Base-by-base conservation (phyloP, 2,113 vertebrate species). In the Marmota flaviventris region DNA sequence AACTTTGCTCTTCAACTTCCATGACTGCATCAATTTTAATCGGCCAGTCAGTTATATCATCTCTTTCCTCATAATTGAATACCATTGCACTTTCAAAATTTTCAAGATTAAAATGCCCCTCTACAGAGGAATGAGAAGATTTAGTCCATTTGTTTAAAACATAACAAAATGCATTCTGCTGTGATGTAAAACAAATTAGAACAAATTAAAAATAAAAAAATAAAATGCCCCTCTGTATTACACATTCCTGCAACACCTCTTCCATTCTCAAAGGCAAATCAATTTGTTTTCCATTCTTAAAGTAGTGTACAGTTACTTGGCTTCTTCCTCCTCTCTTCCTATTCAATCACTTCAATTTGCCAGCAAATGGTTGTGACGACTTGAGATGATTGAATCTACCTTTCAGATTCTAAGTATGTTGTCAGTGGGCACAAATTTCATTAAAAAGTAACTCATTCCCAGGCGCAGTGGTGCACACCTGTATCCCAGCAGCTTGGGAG, bases 231-330 rank as follows among this genome's bases (percentile, higher is more conserved):
- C 12, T 87, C 13, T 86, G 18, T 81, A 67, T 56, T 67, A 53
- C 24, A 81, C 20, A 86, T 81, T 87, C 4, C 1, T 12, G 29
- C 42, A 22, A 27, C 0, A 18, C 0, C 20, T 76, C 18, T 83
- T 67, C 32, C 89, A 82, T 24, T 82, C 58, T 82, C 37, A 82
- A 87, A 29, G 86, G n/a, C 24, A 88, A 94, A 75, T 83, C 34
- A 42, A 69, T 18, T 82, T 75, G 45, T 45, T 82, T 87, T 78
- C 56, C 45, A 92, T 29, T 18, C 24, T 32, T 22, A 76, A 5
- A 76, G 17, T 88, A 83, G 87, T 37, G 29, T 42, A 56, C 5
- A 22, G 7, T 84, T 89, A 34, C 67, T 25, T 84, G 70, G 73
- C 4, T 63, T 42, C 69, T 45, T 45, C 45, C 65, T 16, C 37